A percentile compares a stretch with the other conserved stretches of the same genome.
Conservation (phyloP, 1,140 invertebrate species). For the Teleogryllus occipitalis region DNA sequence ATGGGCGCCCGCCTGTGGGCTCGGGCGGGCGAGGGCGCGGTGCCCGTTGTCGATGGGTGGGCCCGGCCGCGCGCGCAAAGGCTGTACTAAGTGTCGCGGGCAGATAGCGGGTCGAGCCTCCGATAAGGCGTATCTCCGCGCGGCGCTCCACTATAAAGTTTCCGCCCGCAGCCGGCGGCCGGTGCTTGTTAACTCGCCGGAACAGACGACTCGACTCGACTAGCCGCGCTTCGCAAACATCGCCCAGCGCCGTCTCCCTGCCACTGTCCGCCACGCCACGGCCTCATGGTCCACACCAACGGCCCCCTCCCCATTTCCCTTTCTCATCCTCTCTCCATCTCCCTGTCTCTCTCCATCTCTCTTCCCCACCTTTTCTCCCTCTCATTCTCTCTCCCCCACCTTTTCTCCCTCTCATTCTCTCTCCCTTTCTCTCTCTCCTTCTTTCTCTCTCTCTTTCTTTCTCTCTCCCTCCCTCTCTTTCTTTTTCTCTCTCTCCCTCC, state of each 20-base stretch:
- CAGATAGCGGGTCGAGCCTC: background rate
- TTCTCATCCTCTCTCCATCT: no score
- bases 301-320: background rate
- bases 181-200: background rate
- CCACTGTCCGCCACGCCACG: background rate
- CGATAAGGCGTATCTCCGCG: background rate
- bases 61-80: background rate
- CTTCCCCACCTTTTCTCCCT: no score
- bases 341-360: no score
- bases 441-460: no score
- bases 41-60: background rate
- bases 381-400: no score
- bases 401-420: no score
- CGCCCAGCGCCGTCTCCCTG: background rate
- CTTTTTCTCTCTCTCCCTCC: no score
- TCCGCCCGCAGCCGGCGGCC: background rate
- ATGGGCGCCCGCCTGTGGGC: no score
- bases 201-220: background rate
- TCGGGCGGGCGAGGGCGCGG: no score
- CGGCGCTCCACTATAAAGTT: background rate
- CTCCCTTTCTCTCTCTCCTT: no score
- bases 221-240: background rate
- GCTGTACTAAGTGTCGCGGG: background rate
- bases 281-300: background rate
- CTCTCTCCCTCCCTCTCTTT: no score